Evolutionary conservation across 2,113 vertebrate genomes (phyloP), one percentile per base, ranked within the genome.

Genomic region (Sylvia atricapilla): DNA sequence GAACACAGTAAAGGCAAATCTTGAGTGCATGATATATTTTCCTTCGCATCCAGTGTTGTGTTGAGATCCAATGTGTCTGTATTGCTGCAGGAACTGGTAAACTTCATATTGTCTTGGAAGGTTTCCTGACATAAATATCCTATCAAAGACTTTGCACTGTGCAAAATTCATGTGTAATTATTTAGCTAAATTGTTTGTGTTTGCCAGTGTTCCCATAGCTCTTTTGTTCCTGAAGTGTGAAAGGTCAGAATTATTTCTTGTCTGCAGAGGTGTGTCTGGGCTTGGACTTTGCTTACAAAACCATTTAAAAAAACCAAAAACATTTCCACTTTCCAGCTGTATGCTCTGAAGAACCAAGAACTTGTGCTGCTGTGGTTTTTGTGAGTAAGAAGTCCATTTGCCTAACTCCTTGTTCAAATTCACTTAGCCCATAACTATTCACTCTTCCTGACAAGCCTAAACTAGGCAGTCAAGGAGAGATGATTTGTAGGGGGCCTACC

Each of bases 81-180:
- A 11, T 31, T 79, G 15, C 18, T n/a, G 15, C 18, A 11, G 15
- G 13, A 79, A 46, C 7, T 80, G 31, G 46, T 64, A 73, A 56
- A 9, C 13, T 52, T 30, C 15, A 27, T 16, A 28, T 35, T 1
- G 0, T n/a, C 37, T 58, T 0, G 0, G 44, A 87, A 89, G 70
- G 3, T 72, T 52, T n/a, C 17, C 23, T 76, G 20, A 13, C 46
- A 53, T 7, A 87, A 68, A 76, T 20, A n/a, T 17, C 13, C 41
- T 53, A 18, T n/a, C 31, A 85, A 75, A 85, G 31, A 24, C 25
- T 75, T 85, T 69, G 24, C 5, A 3, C 23, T 53, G 15, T 1
- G 1, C 19, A 56, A 49, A 79, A n/a, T 59, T 91, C 22, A 64
- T 20, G 11, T n/a, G 13, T 30, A 64, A 78, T 20, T n/a, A 50